Evolutionary conservation across 2,888 invertebrate genomes (phyloP).

Genomic region (Mimas tiliae): DNA sequence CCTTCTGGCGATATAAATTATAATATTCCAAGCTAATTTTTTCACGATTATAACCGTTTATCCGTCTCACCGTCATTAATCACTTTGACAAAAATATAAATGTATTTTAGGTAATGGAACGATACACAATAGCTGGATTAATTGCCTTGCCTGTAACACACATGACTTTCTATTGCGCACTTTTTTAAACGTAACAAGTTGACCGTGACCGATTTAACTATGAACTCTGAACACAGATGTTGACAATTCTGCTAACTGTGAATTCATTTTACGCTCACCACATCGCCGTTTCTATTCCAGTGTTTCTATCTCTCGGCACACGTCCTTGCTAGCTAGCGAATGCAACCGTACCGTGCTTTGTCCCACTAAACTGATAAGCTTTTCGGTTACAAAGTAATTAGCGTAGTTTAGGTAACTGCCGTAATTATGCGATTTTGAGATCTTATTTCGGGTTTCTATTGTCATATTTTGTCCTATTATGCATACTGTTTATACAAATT

Average conservation of each 20-base stretch:
- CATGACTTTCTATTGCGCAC: slow-evolving; percentile 20
- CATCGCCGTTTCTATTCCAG: slow-evolving; percentile 50
- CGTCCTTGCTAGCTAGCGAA: slow-evolving; percentile 78
- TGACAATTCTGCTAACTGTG: slow-evolving; percentile 24
- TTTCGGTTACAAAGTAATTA: slow-evolving; percentile 50
- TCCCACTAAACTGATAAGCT: slow-evolving; percentile 77
- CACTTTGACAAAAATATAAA: too few relatives aligned
- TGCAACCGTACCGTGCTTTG: slow-evolving; percentile 75
- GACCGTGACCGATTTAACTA: slow-evolving; percentile 48
- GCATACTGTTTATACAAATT: too few relatives aligned
- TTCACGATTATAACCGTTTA: too few relatives aligned
- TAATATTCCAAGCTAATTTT: too few relatives aligned
- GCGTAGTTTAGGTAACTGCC: slow-evolving; percentile 48
- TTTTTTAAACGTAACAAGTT: slow-evolving; percentile 37
- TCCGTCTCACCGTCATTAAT: too few relatives aligned
- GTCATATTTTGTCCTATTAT: too few relatives aligned
- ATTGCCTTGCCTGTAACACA: not conserved
- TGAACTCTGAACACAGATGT: slow-evolving; percentile 23
- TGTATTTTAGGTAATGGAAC: too few relatives aligned
- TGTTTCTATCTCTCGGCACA: slow-evolving; percentile 48
- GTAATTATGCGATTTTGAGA: slow-evolving; percentile 26
- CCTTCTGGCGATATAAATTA: too few relatives aligned
- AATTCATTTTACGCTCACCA: slow-evolving; percentile 5
- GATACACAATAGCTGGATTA: not conserved
- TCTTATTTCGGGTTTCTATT: slow-evolving; percentile 1